A percentile compares a stretch with the other conserved stretches of the same genome.
Conservation (phyloP, 2,113 vertebrate species). For the Otocyon megalotis region DNA sequence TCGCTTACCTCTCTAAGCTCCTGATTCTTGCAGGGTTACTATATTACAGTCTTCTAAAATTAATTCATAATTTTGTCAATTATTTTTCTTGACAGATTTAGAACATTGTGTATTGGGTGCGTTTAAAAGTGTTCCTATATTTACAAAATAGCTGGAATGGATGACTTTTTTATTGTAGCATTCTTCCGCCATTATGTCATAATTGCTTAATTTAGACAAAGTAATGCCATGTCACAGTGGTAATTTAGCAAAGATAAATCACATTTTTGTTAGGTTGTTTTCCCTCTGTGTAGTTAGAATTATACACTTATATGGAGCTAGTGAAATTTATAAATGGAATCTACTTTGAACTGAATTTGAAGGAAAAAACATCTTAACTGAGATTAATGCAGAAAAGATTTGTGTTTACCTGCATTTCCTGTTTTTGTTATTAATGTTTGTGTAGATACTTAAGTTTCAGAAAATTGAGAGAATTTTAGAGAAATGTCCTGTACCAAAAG, state of each 20-base stretch:
- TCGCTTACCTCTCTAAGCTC: background rate
- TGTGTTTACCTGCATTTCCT: slow-evolving; percentile 41
- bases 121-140: slow-evolving; percentile 57
- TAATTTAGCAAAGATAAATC: slow-evolving; percentile 74
- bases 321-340: slow-evolving; percentile 61
- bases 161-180: slow-evolving; percentile 55
- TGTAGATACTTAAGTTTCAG: slow-evolving; percentile 50
- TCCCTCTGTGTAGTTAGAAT: slow-evolving; percentile 43
- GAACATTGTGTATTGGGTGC: background rate
- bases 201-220: slow-evolving; percentile 79
- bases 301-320: background rate
- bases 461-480: slow-evolving; percentile 45
- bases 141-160: slow-evolving; percentile 61
- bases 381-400: slow-evolving; percentile 68
- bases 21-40: slow-evolving; percentile 15
- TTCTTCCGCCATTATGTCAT: slow-evolving; percentile 69
- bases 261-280: slow-evolving; percentile 70
- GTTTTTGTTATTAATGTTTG: slow-evolving; percentile 50
- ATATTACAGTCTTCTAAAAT: slow-evolving; percentile 34
- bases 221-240: slow-evolving; percentile 57
- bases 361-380: slow-evolving; percentile 47
- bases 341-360: slow-evolving; percentile 56
- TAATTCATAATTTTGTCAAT: slow-evolving; percentile 47
- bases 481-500: background rate
- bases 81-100: slow-evolving; percentile 59